phyloP scores from a whole-genome alignment of 2,797 vertebrate species.

The Chelon labrosus region DNA sequence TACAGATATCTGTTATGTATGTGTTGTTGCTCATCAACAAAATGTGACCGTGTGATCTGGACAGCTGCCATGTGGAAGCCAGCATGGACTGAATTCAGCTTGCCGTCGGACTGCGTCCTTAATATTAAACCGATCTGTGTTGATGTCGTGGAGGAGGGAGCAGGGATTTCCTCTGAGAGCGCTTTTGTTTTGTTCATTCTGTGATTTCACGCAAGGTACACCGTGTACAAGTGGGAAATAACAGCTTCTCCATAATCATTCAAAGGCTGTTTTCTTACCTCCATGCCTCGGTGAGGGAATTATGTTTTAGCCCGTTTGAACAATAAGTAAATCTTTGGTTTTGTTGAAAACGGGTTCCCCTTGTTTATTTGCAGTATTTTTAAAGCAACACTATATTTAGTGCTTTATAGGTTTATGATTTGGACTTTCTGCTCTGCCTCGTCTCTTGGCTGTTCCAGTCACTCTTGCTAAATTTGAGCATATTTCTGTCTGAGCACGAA shows the following conservation, averaged over 20 bases:
- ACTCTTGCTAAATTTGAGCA: slow-evolving; percentile 34
- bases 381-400: not conserved
- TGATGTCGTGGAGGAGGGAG: slow-evolving; percentile 6
- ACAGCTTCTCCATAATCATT: slow-evolving; percentile 30
- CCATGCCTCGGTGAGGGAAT: not conserved
- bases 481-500: slow-evolving; percentile 32
- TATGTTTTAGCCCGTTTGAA: slow-evolving; percentile 1
- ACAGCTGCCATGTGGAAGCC: slow-evolving; percentile 44
- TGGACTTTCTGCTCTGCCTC: not conserved
- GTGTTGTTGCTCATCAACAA: slow-evolving; percentile 50
- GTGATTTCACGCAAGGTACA: slow-evolving; percentile 32
- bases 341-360: not conserved
- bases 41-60: slow-evolving; percentile 50
- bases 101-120: slow-evolving; percentile 20
- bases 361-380: not conserved
- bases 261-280: slow-evolving; percentile 10
- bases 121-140: slow-evolving; percentile 46
- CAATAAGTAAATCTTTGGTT: not conserved
- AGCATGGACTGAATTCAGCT: slow-evolving; percentile 12
- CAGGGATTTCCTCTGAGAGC: slow-evolving; percentile 44
- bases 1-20: slow-evolving; percentile 18
- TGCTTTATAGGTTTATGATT: not conserved
- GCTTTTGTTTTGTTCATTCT: slow-evolving; percentile 50
- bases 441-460: not conserved
- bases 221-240: slow-evolving; percentile 18